phyloP scores from a whole-genome alignment of 2,888 invertebrate species.

The Agrotis puta region DNA sequence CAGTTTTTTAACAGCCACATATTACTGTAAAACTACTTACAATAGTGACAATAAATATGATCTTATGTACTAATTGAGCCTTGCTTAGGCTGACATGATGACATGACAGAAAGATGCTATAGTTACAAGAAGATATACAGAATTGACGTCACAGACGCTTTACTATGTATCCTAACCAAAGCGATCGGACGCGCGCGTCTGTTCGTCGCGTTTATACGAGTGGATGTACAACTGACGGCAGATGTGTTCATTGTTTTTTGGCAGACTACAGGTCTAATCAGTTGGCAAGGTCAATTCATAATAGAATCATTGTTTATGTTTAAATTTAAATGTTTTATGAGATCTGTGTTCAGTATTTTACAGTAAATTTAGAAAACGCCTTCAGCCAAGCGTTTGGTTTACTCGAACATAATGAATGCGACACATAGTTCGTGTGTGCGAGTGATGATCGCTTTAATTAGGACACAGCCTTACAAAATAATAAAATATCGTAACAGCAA shows the following conservation, averaged over 20 bases:
- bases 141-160: slow-evolving; percentile 18
- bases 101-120: slow-evolving; percentile 30
- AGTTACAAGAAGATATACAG: slow-evolving; percentile 20
- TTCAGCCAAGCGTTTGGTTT: background rate
- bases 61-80: slow-evolving; percentile 48
- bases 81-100: slow-evolving; percentile 41
- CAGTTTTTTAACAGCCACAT: slow-evolving; percentile 40
- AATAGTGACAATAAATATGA: slow-evolving; percentile 45
- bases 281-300: background rate
- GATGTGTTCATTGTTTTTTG: background rate
- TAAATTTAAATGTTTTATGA: background rate
- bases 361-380: too few species aligned
- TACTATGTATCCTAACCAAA: background rate
- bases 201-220: background rate
- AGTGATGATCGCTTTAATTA: background rate
- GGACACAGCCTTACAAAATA: background rate
- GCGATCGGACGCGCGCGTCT: background rate
- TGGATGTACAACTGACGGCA: background rate
- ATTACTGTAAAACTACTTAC: slow-evolving; percentile 31
- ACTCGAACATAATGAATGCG: background rate
- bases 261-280: background rate
- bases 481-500: background rate
- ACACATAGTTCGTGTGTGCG: background rate
- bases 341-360: too few species aligned
- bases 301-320: background rate